Evolutionary conservation across 2,797 vertebrate genomes (phyloP).

Genomic region (Muraenolepis orangiensis): DNA sequence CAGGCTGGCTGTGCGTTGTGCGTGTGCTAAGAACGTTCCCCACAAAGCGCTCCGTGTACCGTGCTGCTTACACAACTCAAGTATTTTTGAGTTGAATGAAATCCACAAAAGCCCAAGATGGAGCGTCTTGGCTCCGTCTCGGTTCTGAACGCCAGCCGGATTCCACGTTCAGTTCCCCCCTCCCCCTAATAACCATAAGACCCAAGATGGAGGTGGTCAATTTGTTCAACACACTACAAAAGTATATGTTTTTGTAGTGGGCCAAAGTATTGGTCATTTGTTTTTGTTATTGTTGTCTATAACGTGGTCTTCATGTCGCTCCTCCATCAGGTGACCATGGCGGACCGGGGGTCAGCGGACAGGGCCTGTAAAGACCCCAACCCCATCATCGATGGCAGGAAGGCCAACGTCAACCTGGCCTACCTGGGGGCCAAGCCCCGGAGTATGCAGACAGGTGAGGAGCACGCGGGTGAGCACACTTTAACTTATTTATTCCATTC

Average conservation of each 20-base stretch:
- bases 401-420: constrained; percentile 95
- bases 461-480: not conserved
- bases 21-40: not conserved
- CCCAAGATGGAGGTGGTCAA: not conserved
- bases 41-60: not conserved
- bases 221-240: not conserved
- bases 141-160: not conserved
- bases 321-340: constrained; percentile 90
- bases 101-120: not conserved
- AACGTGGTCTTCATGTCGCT: constrained; percentile 4
- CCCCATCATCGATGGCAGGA: constrained; percentile 95
- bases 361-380: constrained; percentile 96
- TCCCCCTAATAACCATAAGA: not conserved
- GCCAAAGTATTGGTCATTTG: constrained; percentile 1
- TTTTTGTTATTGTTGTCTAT: not conserved
- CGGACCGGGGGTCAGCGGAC: constrained; percentile 86
- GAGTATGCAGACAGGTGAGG: constrained; percentile 90
- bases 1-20: constrained; percentile 23
- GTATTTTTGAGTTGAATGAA: not conserved
- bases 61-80: not conserved
- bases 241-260: not conserved
- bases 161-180: not conserved
- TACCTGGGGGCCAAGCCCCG: constrained; percentile 96
- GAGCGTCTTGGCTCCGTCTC: not conserved
- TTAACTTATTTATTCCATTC: not conserved